Base-by-base conservation (phyloP, 2,888 invertebrate genomes). In the Calliopum simillimum region DNA sequence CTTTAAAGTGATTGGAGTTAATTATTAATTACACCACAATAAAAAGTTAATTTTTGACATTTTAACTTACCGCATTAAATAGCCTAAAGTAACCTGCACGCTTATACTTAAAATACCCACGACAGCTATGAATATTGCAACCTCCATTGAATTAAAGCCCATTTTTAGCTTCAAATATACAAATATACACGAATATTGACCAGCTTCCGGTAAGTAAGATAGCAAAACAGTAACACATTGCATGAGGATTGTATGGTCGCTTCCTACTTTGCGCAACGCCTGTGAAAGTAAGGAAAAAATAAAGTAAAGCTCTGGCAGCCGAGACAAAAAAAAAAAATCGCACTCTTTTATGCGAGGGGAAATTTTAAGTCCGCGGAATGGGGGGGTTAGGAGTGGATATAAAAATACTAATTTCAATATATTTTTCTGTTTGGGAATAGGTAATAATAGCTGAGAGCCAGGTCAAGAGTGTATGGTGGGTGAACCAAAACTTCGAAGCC, bases 151-250 rank as follows among this genome's bases (percentile, higher is more conserved):
- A 79, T 93, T 94, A 88, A 99, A 99, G 77, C 96, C 96, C 94
- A 99, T 97, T 81, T 97, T 97, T 85, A 99, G 89, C 88, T 96
- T 96, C 77, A 99, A 90, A 88, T 99, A 99, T 81, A 99, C 99
- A 88, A 99, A 99, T 88, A 99, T 98, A 88, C 99, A 99, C 71
- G 99, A 99, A 88, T 99, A 99, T 88, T 99, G 98, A 77, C 99
- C 99, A 51, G 95, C 95, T 88, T 99, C 99, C 2, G 99, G 99
- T 79, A 99, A 89, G 88, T 99, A 99, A 23, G 98, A 98, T 70
- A 99, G 90, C 86, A 99, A 96, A 81, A 99, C 99, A 62, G 99
- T 95, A 77, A 98, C 93, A 87, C 99, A 98, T 81, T 99, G 90
- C 91, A 99, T 94, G 80, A 99, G 89, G 82, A 99, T 97, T 76